These are phyloP conservation scores for Melanogrammus aeglefinus DNA, from an alignment of 2,797 vertebrate species.

Conservation along the genomic window DNA sequence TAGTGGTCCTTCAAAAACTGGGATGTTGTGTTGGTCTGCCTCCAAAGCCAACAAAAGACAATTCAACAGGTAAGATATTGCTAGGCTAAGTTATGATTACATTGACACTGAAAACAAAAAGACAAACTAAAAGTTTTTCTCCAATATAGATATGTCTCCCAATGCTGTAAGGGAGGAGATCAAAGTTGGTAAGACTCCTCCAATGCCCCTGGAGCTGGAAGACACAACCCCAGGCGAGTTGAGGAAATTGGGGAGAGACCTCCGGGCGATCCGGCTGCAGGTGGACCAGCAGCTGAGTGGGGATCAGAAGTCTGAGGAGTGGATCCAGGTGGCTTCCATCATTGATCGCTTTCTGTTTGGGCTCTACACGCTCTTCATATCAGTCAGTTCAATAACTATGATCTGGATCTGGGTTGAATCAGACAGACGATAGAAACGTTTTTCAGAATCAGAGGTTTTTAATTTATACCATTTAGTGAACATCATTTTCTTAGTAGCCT, in stretches of 20 bases:
- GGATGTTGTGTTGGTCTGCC: slow-evolving; percentile 52
- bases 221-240: slow-evolving; percentile 37
- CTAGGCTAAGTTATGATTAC: not conserved
- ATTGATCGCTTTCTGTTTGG: slow-evolving; percentile 67
- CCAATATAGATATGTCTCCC: slow-evolving; percentile 30
- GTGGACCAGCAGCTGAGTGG: slow-evolving; percentile 41
- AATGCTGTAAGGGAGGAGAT: slow-evolving; percentile 4
- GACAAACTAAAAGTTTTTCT: not conserved
- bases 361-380: slow-evolving; percentile 65
- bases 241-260: slow-evolving; percentile 33
- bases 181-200: not conserved
- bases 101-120: not conserved
- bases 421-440: not conserved
- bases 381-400: slow-evolving; percentile 66
- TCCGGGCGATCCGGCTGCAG: slow-evolving; percentile 44
- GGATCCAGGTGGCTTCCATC: slow-evolving; percentile 64
- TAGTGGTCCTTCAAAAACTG: slow-evolving; percentile 60
- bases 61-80: slow-evolving; percentile 34
- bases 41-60: slow-evolving; percentile 21
- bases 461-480: not conserved
- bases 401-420: slow-evolving; percentile 57
- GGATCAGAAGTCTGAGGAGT: slow-evolving; percentile 49
- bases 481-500: not conserved
- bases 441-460: not conserved
- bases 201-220: not conserved